These are phyloP conservation scores for Drosophila mulleri DNA, from an alignment of 2,888 invertebrate genomes.

Conservation along the genomic window DNA sequence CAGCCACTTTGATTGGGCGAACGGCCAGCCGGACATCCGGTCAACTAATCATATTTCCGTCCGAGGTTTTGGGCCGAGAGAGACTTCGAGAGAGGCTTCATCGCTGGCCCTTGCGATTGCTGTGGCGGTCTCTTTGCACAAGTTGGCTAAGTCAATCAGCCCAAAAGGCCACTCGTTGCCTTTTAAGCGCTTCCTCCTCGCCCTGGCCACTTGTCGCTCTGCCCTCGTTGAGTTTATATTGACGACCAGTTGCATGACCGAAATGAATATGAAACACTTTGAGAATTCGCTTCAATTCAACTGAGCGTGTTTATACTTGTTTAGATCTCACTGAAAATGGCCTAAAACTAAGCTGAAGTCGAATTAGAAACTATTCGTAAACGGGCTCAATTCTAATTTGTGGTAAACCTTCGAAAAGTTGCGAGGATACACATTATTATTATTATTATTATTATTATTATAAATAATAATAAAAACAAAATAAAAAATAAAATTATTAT, in stretches of 20 bases:
- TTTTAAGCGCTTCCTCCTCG: background rate
- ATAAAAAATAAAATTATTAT: too few relatives aligned
- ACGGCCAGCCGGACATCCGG: slow-evolving; percentile 6
- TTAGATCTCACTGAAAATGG: too few relatives aligned
- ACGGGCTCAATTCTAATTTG: too few relatives aligned
- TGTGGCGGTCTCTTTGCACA: background rate
- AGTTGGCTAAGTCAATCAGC: slow-evolving; percentile 1
- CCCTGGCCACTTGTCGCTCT: background rate
- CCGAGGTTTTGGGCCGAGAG: background rate
- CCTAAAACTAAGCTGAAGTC: too few relatives aligned
- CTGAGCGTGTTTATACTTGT: too few relatives aligned
- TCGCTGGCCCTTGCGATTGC: background rate
- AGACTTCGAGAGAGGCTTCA: slow-evolving; percentile 10
- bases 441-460: too few relatives aligned
- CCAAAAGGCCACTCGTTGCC: slow-evolving; percentile 1
- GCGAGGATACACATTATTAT: too few relatives aligned
- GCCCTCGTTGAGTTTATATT: background rate
- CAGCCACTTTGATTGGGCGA: background rate
- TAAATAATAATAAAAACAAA: too few relatives aligned
- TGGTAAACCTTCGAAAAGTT: too few relatives aligned
- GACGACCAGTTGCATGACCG: background rate
- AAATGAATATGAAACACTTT: too few relatives aligned
- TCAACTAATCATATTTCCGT: slow-evolving; percentile 21
- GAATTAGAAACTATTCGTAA: too few relatives aligned
- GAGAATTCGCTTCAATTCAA: too few relatives aligned